Conservation (phyloP, 2,113 vertebrate genomes). For the Peucedramus taeniatus region DNA sequence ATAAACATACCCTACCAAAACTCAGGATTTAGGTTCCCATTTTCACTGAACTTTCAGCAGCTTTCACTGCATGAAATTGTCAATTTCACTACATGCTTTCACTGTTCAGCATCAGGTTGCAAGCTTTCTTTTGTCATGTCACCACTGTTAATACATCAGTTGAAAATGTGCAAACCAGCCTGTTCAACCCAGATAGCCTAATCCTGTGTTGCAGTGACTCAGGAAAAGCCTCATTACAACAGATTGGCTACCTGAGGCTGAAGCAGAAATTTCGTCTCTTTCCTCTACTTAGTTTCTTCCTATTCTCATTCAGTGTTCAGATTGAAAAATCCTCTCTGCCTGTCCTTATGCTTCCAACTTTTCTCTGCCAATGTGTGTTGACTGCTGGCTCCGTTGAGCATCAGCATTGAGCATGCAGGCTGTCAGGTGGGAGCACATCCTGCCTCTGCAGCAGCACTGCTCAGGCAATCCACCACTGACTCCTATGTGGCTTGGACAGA, state of each 20-base stretch:
- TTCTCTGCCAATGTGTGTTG: rapidly evolving
- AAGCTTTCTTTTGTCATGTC: neutral
- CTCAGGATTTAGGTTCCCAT: neutral
- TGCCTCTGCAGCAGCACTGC: neutral
- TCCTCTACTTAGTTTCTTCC: neutral
- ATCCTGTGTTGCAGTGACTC: neutral
- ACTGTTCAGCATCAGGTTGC: neutral
- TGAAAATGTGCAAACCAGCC: neutral
- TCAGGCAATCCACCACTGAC: neutral
- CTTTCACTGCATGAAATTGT: neutral
- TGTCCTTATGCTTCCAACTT: neutral
- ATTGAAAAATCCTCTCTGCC: neutral
- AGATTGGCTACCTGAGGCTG: neutral
- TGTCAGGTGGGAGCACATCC: rapidly evolving
- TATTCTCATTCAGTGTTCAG: neutral
- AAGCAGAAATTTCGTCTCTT: neutral
- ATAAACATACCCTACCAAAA: neutral
- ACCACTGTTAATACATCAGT: neutral
- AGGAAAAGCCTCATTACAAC: neutral
- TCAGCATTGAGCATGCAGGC: neutral
- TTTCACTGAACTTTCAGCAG: neutral
- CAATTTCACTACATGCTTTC: neutral
- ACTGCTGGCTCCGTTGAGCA: neutral
- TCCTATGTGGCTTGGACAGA: neutral
- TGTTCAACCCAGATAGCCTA: neutral